A percentile compares a stretch with the other conserved stretches of the same genome.
These are phyloP conservation scores for Dunckerocampus dactyliophorus DNA, from an alignment of 2,113 vertebrate species.

Conservation along the genomic window DNA sequence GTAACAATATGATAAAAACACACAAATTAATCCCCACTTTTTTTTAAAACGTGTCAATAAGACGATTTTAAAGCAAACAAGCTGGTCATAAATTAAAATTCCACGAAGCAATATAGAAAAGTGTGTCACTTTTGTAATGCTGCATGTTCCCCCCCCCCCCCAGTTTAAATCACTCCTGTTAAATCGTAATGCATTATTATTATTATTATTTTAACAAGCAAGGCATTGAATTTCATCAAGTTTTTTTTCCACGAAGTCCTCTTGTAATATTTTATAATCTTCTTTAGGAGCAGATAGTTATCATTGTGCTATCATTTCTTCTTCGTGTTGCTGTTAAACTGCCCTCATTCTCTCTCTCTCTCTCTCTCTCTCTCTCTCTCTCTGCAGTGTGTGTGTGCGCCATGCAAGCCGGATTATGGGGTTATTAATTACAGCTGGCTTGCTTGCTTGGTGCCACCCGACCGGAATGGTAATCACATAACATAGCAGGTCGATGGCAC, in stretches of 20 bases:
- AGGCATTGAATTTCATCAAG: conserved; percentile 62
- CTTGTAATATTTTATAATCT: conserved; percentile 76
- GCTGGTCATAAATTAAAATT: conserved; percentile 83
- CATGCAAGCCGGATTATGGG: conserved; percentile 72
- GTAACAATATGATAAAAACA: conserved; percentile 2
- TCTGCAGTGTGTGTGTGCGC: conserved; percentile 36
- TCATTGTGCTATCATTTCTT: conserved; percentile 72
- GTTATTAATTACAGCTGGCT: conserved; percentile 78
- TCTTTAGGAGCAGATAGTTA: conserved; percentile 73
- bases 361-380: background rate
- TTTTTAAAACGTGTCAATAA: conserved; percentile 77
- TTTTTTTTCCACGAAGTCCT: conserved; percentile 61
- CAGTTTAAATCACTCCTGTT: conserved; percentile 55
- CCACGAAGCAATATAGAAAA: conserved; percentile 87
- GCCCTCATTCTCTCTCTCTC: conserved; percentile 34
- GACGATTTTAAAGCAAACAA: conserved; percentile 83
- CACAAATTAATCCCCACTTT: conserved; percentile 40
- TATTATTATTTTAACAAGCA: conserved; percentile 30
- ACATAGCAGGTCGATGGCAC: conserved; percentile 71
- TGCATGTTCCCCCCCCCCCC: background rate
- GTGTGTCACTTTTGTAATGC: conserved; percentile 63
- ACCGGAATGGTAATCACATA: conserved; percentile 75
- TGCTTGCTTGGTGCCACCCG: conserved; percentile 68
- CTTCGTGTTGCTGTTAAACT: conserved; percentile 63
- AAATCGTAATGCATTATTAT: conserved; percentile 59